These are phyloP conservation scores for Sus scrofa DNA, from an alignment of 2,113 vertebrate genomes.

Conservation along the genomic window T2T-Sscrofa CM000825.6:67666001-67666500, in stretches of 20 bases:
- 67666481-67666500: too few relatives aligned
- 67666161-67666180: too few relatives aligned
- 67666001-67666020: not conserved
- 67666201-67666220: not conserved
- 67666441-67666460: not conserved
- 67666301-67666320: not conserved
- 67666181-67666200: not conserved
- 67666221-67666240: not conserved
- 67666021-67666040: not conserved
- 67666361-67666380: not conserved
- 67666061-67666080: not conserved
- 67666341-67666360: not conserved
- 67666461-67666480: not conserved
- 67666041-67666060: rapidly evolving
- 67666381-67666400: not conserved
- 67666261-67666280: not conserved
- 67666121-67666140: not conserved
- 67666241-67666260: not conserved
- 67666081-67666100: rapidly evolving
- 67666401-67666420: not conserved
- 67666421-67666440: not conserved
- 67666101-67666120: not conserved
- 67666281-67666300: not conserved
- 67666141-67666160: not conserved
- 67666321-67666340: not conserved